These are phyloP conservation scores for Nasonia vitripennis DNA, from an alignment of 1,140 invertebrate species.

Conservation along the genomic window DNA sequence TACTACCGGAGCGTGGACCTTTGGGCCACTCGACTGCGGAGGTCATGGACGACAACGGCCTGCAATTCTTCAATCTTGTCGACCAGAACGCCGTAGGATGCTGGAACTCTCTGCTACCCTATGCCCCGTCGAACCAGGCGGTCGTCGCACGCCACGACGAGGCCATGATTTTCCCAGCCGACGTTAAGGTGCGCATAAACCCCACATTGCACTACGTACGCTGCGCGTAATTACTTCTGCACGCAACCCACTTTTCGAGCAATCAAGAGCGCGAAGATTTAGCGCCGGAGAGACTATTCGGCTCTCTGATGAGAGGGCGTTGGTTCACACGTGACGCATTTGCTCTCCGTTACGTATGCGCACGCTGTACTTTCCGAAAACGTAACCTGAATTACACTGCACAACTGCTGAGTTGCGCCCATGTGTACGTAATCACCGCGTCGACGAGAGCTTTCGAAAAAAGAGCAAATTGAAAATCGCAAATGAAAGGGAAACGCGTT, in stretches of 20 bases:
- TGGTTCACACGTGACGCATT: background rate
- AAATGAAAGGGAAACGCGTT: too few relatives aligned
- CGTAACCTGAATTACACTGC: background rate
- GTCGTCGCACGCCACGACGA: constrained; percentile 84
- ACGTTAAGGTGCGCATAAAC: constrained; percentile 79
- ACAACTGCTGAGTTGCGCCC: background rate
- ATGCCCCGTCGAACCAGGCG: constrained; percentile 81
- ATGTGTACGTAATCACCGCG: too few relatives aligned
- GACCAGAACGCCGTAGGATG: constrained; percentile 88
- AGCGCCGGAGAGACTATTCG: background rate
- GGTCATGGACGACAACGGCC: constrained; percentile 82
- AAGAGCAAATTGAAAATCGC: background rate
- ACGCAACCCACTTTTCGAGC: background rate
- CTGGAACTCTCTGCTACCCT: constrained; percentile 83
- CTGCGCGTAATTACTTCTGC: background rate
- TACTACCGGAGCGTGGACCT: constrained; percentile 78
- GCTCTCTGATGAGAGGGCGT: background rate
- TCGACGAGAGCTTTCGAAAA: background rate
- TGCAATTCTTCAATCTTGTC: constrained; percentile 86
- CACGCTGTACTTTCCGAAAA: background rate
- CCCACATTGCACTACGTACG: background rate
- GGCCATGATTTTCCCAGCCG: constrained; percentile 85
- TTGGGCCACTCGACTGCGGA: constrained; percentile 82
- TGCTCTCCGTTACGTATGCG: background rate
- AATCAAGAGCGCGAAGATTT: background rate